Base-by-base conservation (phyloP, 2,113 vertebrate genomes). In the Eubucco bourcierii region DNA sequence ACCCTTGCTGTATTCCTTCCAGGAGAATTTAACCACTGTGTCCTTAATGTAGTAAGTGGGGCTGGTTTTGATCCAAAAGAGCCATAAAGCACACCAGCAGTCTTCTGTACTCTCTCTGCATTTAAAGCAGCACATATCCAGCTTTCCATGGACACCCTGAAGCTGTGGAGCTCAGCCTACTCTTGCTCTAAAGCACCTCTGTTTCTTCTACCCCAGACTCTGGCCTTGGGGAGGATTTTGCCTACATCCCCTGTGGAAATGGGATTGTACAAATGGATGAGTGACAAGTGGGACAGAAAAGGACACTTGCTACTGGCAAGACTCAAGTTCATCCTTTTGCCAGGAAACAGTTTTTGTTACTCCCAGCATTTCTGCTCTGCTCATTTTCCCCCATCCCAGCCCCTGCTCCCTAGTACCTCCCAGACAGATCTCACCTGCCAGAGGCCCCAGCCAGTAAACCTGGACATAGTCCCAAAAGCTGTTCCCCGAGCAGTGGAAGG, bases 401-500 rank as follows among this genome's bases (percentile, higher is more conserved):
- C 39, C 24, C 84, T 74, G 52, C 7, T 9, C 44, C 34, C 9
- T 1, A 0, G 12, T 5, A 33, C 10, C 67, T 28, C 53, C 53
- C 0, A 0, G 4, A 31, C 29, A 47, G 31, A 10, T 66, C 97
- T 97, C 94, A 99, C 99, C 99, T 94, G 95, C 13, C 0, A 99
- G 59, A 9, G 99, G 97, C 16, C 98, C 98, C 64, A 99, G 96
- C 98, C 98, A 98, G 97, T 99, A 99, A 41, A 99, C 99, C 16
- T 97, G 80, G 31, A 96, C n/a, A 0, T 99, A 99, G 79, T 99
- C 97, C 65, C 70, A 78, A 34, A 98, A 80, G 67, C 95, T 98
- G 87, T 97, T 98, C n/a, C 99, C 99, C 0, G 98, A 87, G 80
- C 99, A 99, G 82, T 80, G 75, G 96, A 99, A 99, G 52, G 99